Percentiles rank a stretch among this genome's conserved stretches.
These are phyloP conservation scores for Desoria tigrina DNA, from an alignment of 2,888 invertebrate genomes.

Conservation along the genomic window DNA sequence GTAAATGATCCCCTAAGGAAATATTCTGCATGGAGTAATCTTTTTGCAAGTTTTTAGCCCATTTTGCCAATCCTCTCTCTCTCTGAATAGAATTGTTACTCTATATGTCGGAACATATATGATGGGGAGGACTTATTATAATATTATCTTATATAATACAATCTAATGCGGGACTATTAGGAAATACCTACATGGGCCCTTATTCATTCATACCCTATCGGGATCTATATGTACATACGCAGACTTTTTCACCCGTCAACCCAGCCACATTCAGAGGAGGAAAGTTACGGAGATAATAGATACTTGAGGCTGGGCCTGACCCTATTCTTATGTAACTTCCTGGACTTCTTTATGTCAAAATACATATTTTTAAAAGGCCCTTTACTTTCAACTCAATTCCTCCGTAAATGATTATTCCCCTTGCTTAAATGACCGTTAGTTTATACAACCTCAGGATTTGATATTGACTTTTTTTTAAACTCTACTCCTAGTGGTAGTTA, in stretches of 20 bases:
- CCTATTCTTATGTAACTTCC: constrained; percentile 13
- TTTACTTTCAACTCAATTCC: constrained; percentile 19
- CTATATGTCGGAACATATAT: too few relatives aligned
- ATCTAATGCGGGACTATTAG: too few relatives aligned
- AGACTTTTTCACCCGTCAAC: too few relatives aligned
- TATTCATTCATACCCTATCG: too few relatives aligned
- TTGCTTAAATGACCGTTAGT: constrained; percentile 17
- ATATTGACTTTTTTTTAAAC: constrained; percentile 13
- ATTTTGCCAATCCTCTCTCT: constrained; percentile 14
- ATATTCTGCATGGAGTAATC: constrained; percentile 45
- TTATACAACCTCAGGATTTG: constrained; percentile 10
- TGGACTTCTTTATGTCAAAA: not conserved
- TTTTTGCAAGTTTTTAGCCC: constrained; percentile 44
- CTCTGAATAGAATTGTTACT: too few relatives aligned
- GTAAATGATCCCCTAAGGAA: constrained; percentile 47
- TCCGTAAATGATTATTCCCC: constrained; percentile 13
- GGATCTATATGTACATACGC: too few relatives aligned
- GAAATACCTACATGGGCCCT: too few relatives aligned
- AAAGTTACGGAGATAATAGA: constrained; percentile 17
- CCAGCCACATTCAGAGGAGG: too few relatives aligned
- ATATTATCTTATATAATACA: too few relatives aligned
- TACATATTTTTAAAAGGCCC: constrained; percentile 8
- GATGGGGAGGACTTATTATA: too few relatives aligned
- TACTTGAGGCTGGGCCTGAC: constrained; percentile 12
- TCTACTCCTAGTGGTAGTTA: too few relatives aligned